A percentile compares a stretch with the other conserved stretches of the same genome.
Evolutionary conservation across 2,888 invertebrate species (phyloP).

Genomic region (Cheilosia impressa): DNA sequence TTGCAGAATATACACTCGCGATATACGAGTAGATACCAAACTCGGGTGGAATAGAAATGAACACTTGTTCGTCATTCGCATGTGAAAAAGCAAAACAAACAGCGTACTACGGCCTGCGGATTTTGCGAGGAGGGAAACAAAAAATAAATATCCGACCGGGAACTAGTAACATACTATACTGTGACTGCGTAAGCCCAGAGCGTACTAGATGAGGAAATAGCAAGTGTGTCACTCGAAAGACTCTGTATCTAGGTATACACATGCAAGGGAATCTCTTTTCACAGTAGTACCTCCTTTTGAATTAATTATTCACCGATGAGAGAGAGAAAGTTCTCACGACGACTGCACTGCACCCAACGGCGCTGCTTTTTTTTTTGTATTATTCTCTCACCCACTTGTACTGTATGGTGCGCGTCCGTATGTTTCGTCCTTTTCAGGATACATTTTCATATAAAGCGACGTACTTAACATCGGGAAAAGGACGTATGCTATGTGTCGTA

Average conservation of each 20-base stretch:
- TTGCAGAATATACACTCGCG: slow-evolving; percentile 4
- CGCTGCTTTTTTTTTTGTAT: slow-evolving; percentile 1
- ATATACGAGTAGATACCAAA: not conserved
- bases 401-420: slow-evolving; percentile 6
- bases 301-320: slow-evolving; percentile 34
- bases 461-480: slow-evolving; percentile 40
- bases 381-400: slow-evolving; percentile 7
- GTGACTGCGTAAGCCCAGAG: slow-evolving; percentile 43
- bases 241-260: slow-evolving; percentile 13
- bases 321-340: slow-evolving; percentile 47
- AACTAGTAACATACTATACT: slow-evolving; percentile 32
- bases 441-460: slow-evolving; percentile 27
- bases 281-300: not conserved
- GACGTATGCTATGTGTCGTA: slow-evolving; percentile 22
- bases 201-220: slow-evolving; percentile 34
- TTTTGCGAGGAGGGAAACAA: not conserved
- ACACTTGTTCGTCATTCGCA: slow-evolving; percentile 21
- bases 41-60: slow-evolving; percentile 13
- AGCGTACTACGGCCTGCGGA: slow-evolving; percentile 23
- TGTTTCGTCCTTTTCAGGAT: slow-evolving; percentile 26
- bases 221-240: slow-evolving; percentile 15
- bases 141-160: slow-evolving; percentile 26
- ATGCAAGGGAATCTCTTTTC: slow-evolving; percentile 12
- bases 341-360: slow-evolving; percentile 65
- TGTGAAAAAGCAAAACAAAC: slow-evolving; percentile 32